Evolutionary conservation across 2,797 vertebrate species (phyloP).

Genomic region (Sandelia bainsii): DNA sequence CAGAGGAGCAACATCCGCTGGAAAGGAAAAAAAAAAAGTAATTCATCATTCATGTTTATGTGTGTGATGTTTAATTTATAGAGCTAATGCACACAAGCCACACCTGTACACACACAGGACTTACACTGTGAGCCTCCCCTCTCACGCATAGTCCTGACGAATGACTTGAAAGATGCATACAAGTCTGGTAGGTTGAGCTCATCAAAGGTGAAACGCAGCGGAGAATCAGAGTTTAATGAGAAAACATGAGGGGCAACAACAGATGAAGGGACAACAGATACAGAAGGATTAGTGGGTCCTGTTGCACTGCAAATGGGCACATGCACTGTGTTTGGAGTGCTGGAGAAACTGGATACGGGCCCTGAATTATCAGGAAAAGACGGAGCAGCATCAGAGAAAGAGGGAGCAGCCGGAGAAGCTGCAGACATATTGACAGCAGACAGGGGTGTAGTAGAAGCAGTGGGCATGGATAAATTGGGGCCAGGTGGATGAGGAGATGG

Average conservation of each 20-base stretch:
- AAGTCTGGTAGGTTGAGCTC: constrained; percentile 95
- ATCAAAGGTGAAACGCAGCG: constrained; percentile 90
- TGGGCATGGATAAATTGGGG: constrained; percentile 34
- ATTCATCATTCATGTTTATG: neutral
- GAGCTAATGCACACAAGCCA: neutral
- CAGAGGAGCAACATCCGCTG: constrained; percentile 77
- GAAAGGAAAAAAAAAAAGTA: constrained; percentile 25
- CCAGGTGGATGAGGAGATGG: constrained; percentile 37
- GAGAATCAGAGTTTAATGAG: constrained; percentile 67
- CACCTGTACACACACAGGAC: constrained; percentile 37
- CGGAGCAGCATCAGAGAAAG: constrained; percentile 40
- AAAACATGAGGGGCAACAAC: constrained; percentile 10
- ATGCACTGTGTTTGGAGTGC: constrained; percentile 5
- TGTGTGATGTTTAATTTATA: neutral
- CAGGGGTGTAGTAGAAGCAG: constrained; percentile 30
- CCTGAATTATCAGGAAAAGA: constrained; percentile 51
- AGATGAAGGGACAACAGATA: constrained; percentile 12
- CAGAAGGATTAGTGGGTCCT: constrained; percentile 28
- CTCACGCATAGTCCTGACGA: constrained; percentile 94
- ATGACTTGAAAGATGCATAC: constrained; percentile 95
- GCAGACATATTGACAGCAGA: constrained; percentile 29
- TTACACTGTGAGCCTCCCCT: constrained; percentile 88
- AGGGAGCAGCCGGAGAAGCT: constrained; percentile 39
- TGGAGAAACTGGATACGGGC: constrained; percentile 46
- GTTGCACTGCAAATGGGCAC: constrained; percentile 33